Base-by-base conservation (phyloP, 2,888 invertebrate genomes). In the Caenorhabditis becei region DNA sequence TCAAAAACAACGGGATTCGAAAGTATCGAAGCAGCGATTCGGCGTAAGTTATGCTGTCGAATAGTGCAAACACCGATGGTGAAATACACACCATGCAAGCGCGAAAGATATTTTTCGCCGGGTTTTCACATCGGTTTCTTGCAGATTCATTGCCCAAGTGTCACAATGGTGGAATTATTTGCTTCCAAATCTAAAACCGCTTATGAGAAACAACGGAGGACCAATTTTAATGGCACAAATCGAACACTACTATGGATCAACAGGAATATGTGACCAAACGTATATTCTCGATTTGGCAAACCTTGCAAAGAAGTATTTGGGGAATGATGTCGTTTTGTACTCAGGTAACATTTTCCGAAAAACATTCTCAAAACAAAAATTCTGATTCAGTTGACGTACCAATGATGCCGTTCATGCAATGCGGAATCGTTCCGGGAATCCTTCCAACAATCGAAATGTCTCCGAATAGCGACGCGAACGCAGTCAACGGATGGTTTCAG, bases 211-310 rank as follows among this genome's bases (percentile, higher is more conserved):
- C 65, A 92, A 92, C 87, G 92, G 92, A 44, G 92, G 92, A 5
- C 91, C 92, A 10, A 87, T 92, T 26, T 88, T 92, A 8, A 91
- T 92, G 90, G 91, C 92, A 11, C 92, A 93, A 41, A 61, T 70
- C 24, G 90, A 89, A 47, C 97, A 97, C 91, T 84, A 88, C 49
- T 88, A 88, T 63, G 87, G 88, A n/a, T 74, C 95, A 88, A 96
- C 94, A 89, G 92, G 91, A 44, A 94, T 94, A 10, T 94, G 94
- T 87, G 95, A 96, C 90, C 92, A 92, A 78, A 92, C 92, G 0
- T 96, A 97, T 91, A 94, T 94, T 88, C 90, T 91, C 24, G 94
- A 94, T 92, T 91, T 96, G 37, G 93, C 94, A 2, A 94, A 95
- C 86, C 93, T 94, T 80, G 93, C 95, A 1, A 86, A 88, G 10